Base-by-base conservation (phyloP, 2,797 vertebrate genomes). In the Tinamus major region DNA sequence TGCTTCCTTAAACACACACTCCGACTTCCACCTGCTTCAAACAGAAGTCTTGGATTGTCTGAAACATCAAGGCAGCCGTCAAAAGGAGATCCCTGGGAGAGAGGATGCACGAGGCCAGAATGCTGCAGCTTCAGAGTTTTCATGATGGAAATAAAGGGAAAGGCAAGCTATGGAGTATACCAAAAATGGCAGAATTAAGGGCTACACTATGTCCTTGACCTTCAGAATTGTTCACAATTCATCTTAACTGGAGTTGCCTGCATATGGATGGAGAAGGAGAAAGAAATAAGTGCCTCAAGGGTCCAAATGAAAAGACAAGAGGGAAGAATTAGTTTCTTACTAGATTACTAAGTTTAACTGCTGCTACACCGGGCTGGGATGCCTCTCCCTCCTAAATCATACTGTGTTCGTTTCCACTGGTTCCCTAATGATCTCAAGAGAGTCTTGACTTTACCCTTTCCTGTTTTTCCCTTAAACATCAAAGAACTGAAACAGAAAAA, bases 21-120 rank as follows among this genome's bases (percentile, higher is more conserved):
- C 90, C 61, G 77, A 94, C 91, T 37, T 79, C 46, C 64, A 10
- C 76, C 87, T 82, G 71, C 74, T 94, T 92, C 72, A 92, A 83
- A 93, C 33, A 79, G 90, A 93, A 94, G 89, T 67, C 53, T 51
- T 1, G 0, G 37, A 55, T 79, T 91, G 72, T 76, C 85, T 92
- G 90, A 95, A 94, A 85, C 59, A 88, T 94, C 85, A 88, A 80
- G 82, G 78, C 71, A 93, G 72, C 63, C 85, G 71, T 69, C 85
- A 90, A 75, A 85, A 81, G 46, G 64, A 83, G 90, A 46, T 89
- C 53, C 86, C 87, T 77, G 58, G 39, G 92, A 95, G 85, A 91
- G 75, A 80, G n/a, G 85, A 80, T 56, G 81, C 87, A 84, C 0
- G 4, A 94, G 89, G 77, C 78, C 74, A 91, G 87, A 85, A 93